Evolutionary conservation across 1,140 invertebrate genomes (phyloP).

Genomic region (Phthorimaea operculella): DNA sequence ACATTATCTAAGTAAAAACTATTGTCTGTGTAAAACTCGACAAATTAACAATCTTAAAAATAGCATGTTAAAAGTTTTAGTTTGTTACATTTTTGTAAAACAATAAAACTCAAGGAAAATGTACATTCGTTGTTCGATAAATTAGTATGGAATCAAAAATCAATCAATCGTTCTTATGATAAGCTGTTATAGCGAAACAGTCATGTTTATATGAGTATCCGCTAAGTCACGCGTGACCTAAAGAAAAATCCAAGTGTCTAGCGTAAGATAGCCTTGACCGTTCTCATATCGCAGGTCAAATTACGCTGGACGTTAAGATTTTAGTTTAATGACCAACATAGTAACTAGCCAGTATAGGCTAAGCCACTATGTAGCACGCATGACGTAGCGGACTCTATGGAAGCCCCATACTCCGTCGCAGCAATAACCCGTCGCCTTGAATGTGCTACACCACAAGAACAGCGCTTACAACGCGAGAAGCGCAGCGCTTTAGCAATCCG

Average conservation of each 20-base stretch:
- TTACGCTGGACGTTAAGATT: too few relatives aligned
- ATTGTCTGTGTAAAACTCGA: slow-evolving; percentile 14
- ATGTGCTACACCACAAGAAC: slow-evolving; percentile 45
- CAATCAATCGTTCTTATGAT: slow-evolving; percentile 10
- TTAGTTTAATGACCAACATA: too few relatives aligned
- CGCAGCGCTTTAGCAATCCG: neutral
- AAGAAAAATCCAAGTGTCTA: slow-evolving; percentile 15
- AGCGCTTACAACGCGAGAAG: neutral
- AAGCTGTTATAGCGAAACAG: slow-evolving; percentile 19
- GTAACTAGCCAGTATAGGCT: too few relatives aligned
- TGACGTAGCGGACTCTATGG: neutral
- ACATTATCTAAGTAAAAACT: slow-evolving; percentile 28
- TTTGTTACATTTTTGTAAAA: slow-evolving; percentile 32
- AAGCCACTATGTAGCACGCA: too few relatives aligned
- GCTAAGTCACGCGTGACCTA: too few relatives aligned
- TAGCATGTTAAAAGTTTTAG: slow-evolving; percentile 29
- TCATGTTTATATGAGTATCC: neutral
- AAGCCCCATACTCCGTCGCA: slow-evolving; percentile 27
- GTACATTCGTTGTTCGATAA: slow-evolving; percentile 25
- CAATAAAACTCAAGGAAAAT: slow-evolving; percentile 22
- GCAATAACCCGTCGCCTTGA: slow-evolving; percentile 19
- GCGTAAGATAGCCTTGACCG: too few relatives aligned
- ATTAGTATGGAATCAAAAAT: slow-evolving; percentile 20
- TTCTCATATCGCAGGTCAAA: too few relatives aligned
- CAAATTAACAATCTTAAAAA: slow-evolving; percentile 12